These are phyloP conservation scores for Petrosia ficiformis DNA, from an alignment of 37 sponge, comb jelly and placozoan species.

Conservation along the genomic window DNA sequence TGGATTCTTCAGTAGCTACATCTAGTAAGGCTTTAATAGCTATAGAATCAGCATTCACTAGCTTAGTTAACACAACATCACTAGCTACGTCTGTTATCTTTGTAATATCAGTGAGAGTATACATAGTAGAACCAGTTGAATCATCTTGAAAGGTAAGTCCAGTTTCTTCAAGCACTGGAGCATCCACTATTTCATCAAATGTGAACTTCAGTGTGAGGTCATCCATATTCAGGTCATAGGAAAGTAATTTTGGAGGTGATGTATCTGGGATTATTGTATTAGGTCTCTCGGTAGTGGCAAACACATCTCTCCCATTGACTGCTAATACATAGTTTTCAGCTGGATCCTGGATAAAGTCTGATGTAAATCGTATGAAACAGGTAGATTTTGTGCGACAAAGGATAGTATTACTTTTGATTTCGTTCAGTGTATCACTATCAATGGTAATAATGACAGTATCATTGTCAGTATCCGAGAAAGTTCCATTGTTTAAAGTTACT, in stretches of 20 bases:
- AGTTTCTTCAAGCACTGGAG: slow-evolving; percentile 38
- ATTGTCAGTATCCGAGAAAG: slow-evolving; percentile 16
- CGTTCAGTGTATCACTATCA: slow-evolving; percentile 49
- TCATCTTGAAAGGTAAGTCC: slow-evolving; percentile 55
- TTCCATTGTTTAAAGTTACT: slow-evolving; percentile 27
- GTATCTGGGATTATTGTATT: slow-evolving; percentile 43
- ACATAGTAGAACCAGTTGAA: slow-evolving; percentile 29
- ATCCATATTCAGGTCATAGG: slow-evolving; percentile 71
- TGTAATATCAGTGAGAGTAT: slow-evolving; percentile 51
- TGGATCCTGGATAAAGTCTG: slow-evolving; percentile 59
- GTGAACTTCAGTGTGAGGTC: slow-evolving; percentile 37
- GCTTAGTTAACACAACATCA: slow-evolving; percentile 46
- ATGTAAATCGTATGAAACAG: slow-evolving; percentile 48
- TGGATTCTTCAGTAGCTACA: slow-evolving; percentile 53
- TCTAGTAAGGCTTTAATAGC: slow-evolving; percentile 59
- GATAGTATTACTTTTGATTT: slow-evolving; percentile 26
- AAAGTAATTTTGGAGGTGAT: slow-evolving; percentile 67
- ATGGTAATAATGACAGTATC: slow-evolving; percentile 47
- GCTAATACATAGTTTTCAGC: slow-evolving; percentile 60
- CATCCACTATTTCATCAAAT: slow-evolving; percentile 79
- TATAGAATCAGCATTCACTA: slow-evolving; percentile 43
- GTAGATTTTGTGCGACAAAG: slow-evolving; percentile 39
- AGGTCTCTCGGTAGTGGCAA: slow-evolving; percentile 27
- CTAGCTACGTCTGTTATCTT: slow-evolving; percentile 27
- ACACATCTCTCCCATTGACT: slow-evolving; percentile 9